These are phyloP conservation scores for Nasua narica DNA, from an alignment of 2,797 vertebrate genomes.

Conservation along the genomic window DNA sequence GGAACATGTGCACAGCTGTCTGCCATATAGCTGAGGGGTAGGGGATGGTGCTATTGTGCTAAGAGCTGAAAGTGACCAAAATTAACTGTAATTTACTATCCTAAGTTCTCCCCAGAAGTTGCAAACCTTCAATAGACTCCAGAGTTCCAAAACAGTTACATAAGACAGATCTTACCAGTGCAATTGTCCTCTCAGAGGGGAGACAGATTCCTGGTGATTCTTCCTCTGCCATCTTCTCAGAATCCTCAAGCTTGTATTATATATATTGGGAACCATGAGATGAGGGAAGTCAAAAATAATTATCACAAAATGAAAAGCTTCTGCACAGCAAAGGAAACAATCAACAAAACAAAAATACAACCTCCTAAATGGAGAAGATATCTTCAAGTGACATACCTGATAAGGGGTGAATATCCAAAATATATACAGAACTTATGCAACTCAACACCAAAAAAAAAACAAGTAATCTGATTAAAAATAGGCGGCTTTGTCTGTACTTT, in stretches of 20 bases:
- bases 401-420: not conserved
- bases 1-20: not conserved
- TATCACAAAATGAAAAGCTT: not conserved
- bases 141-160: not conserved
- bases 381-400: not conserved
- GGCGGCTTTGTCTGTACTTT: not conserved
- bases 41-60: not conserved
- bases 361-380: not conserved
- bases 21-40: not conserved
- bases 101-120: not conserved
- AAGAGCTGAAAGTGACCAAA: not conserved
- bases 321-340: not conserved
- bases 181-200: not conserved
- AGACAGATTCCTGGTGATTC: not conserved
- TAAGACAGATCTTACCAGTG: not conserved
- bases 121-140: not conserved
- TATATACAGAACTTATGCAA: not conserved
- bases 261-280: not conserved
- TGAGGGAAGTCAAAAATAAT: slow-evolving; percentile 35
- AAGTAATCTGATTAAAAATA: not conserved
- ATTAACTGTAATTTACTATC: not conserved
- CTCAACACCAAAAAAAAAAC: not conserved
- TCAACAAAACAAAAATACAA: not conserved
- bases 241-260: not conserved
- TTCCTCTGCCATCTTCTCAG: not conserved